phyloP scores from a whole-genome alignment of 2,888 invertebrate species.

The Capitulum mitella region DNA sequence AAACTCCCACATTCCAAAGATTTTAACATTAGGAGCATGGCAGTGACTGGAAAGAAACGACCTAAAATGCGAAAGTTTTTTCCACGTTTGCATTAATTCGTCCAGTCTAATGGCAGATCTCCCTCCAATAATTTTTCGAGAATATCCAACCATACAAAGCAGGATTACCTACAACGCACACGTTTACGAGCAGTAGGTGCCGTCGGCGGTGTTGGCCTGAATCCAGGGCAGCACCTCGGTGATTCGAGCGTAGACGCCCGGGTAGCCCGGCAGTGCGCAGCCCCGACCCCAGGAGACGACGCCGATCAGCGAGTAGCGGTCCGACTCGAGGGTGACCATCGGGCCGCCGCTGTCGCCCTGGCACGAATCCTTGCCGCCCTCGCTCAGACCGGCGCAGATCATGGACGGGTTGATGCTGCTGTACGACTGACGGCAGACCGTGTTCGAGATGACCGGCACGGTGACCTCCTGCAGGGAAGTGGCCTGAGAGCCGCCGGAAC shows the following conservation, averaged over 20 bases:
- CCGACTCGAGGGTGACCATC: neutral
- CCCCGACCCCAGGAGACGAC: conserved; percentile 27
- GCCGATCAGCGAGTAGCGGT: neutral
- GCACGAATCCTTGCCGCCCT: conserved; percentile 29
- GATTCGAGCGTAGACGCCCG: conserved; percentile 26
- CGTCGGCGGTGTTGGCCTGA: conserved; percentile 2
- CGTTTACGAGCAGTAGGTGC: neutral
- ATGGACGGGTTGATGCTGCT: conserved; percentile 6
- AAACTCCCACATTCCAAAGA: too few relatives aligned
- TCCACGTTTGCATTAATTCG: too few relatives aligned
- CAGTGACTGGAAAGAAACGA: too few relatives aligned
- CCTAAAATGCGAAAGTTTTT: too few relatives aligned
- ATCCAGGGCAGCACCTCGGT: conserved; percentile 8
- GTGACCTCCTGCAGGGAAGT: conserved; percentile 27
- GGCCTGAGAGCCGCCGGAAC: conserved; percentile 26
- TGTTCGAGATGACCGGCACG: conserved; percentile 25
- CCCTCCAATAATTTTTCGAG: too few relatives aligned
- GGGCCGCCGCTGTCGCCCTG: conserved; percentile 27
- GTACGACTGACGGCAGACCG: neutral
- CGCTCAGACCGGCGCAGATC: conserved; percentile 27
- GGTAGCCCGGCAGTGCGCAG: conserved; percentile 21
- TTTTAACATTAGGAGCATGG: too few relatives aligned
- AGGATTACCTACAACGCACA: too few relatives aligned
- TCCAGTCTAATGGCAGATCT: too few relatives aligned
- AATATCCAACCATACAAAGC: too few relatives aligned